Percentiles rank a stretch among this genome's conserved stretches.
Conservation (phyloP, 2,797 vertebrate species). For the Discoglossus pictus region DNA sequence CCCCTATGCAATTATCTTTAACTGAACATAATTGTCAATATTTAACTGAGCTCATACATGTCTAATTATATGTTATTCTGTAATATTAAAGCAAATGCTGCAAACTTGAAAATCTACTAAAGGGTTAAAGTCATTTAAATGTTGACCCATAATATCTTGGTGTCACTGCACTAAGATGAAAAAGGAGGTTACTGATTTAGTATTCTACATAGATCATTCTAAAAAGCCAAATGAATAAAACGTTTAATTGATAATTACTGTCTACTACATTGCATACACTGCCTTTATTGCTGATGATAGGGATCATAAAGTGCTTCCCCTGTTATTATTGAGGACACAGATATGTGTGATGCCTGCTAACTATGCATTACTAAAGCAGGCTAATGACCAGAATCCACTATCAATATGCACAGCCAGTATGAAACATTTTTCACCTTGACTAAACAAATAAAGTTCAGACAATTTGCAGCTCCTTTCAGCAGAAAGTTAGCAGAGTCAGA, state of each 20-base stretch:
- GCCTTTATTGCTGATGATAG: background rate
- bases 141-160: too few species aligned
- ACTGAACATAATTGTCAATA: too few species aligned
- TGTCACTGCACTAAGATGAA: too few species aligned
- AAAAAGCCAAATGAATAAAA: conserved; percentile 3
- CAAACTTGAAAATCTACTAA: too few species aligned
- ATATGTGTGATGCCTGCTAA: conserved; percentile 1
- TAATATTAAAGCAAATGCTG: too few species aligned
- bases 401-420: conserved; percentile 14
- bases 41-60: too few species aligned
- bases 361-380: background rate
- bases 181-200: too few species aligned
- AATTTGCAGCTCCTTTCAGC: conserved; percentile 18
- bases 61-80: too few species aligned
- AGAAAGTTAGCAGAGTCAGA: conserved; percentile 20
- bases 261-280: background rate
- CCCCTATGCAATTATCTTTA: too few species aligned
- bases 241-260: background rate
- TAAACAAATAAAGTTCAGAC: conserved; percentile 17
- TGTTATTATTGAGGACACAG: background rate
- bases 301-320: background rate
- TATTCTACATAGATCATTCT: too few species aligned
- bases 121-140: too few species aligned
- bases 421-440: conserved; percentile 16
- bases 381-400: background rate